Evolutionary conservation across 2,888 invertebrate genomes (phyloP), one percentile per base, ranked within the genome.

Genomic region (Thumatha senex): DNA sequence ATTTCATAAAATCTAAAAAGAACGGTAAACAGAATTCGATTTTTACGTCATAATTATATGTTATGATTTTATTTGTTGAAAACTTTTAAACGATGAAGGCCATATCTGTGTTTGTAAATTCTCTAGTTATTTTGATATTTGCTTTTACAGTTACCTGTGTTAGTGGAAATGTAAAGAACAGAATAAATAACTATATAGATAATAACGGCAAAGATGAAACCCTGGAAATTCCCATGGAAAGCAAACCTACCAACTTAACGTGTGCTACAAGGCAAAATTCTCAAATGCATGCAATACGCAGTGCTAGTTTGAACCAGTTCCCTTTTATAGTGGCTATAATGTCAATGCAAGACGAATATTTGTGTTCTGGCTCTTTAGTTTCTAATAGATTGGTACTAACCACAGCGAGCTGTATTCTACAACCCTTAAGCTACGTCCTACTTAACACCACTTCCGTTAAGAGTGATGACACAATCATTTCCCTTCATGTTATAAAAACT

Each of bases 291-390:
- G 86, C 89, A 11, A 76, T 82, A 40, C 80, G 83, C 58, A 76
- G 86, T 59, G 84, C 86, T 63, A 86, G 84, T 58, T 58, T 89
- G 33, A n/a, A n/a, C n/a, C 90, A 90, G n/a, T n/a, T n/a, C n/a
- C n/a, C n/a, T n/a, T n/a, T n/a, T n/a, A n/a, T n/a, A n/a, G n/a
- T n/a, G n/a, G n/a, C n/a, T n/a, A n/a, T n/a, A n/a, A n/a, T n/a
- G n/a, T n/a, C n/a, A n/a, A n/a, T n/a, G n/a, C n/a, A n/a, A n/a
- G n/a, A n/a, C n/a, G n/a, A n/a, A n/a, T n/a, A n/a, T n/a, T n/a
- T n/a, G n/a, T n/a, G n/a, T 63, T 74, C 89, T 15, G 90, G 90
- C 38, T 60, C 81, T 29, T 58, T 90, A 18, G 70, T 91, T 8
- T 79, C 88, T 1, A 84, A 86, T 55, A 86, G 89, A 10, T 31